Base-by-base conservation (phyloP, 2,113 vertebrate genomes). In the Tringa solitaria region DNA sequence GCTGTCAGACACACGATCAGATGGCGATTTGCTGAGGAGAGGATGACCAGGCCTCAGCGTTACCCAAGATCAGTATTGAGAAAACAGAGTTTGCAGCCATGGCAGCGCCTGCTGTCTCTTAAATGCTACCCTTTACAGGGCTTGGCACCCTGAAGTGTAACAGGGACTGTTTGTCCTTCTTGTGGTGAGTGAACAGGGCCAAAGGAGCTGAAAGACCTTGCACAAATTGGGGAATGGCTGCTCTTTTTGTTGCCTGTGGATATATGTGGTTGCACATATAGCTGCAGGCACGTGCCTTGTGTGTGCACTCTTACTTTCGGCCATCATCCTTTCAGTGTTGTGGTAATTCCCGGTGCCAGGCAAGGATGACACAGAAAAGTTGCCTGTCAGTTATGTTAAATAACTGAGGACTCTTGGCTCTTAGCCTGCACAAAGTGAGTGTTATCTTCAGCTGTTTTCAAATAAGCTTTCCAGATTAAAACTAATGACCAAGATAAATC, bases 11-110 rank as follows among this genome's bases (percentile, higher is more conserved):
- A 57, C 61, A 50, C 0, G 63, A 93, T 94, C 86, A 0, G 76
- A 39, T 53, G 84, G 87, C 2, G 5, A 60, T 87, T 87, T 53
- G 65, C 91, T 67, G 50, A 87, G 81, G 63, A 90, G 90, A 80
- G 69, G 88, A 26, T 41, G 93, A 39, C 57, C 2, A 2, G 48
- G 69, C 48, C 73, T 82, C 81, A 20, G 30, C 79, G 82, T 92
- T 81, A 95, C 33, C 64, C 0, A 33, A 96, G 94, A 96, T 53
- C 60, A 14, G 61, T 95, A 94, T 61, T 89, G 90, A 84, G 86
- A 95, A 96, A 96, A 95, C 96, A 96, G 89, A 91, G 61, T 93
- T 95, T 92, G 96, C 76, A 94, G 65, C 95, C 96, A 95, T 97
- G 92, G 96, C 74, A 97, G 92, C 74, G 0, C 51, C 91, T 67